Percentiles rank a stretch among this genome's conserved stretches.
Evolutionary conservation across 2,797 vertebrate species (phyloP).

Genomic region (Macropus fuliginosus): DNA sequence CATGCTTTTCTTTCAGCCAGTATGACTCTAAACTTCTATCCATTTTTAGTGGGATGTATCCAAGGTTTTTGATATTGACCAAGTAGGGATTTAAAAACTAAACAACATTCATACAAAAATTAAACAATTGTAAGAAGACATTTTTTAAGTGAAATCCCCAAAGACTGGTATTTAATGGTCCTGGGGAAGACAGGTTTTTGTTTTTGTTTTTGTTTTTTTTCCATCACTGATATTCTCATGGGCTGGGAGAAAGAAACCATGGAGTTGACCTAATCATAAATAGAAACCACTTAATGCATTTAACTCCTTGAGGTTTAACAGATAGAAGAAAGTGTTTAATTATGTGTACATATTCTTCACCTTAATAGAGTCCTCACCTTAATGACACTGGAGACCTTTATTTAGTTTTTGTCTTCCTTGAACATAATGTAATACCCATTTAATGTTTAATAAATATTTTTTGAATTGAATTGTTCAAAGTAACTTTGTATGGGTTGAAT

Average conservation of each 20-base stretch:
- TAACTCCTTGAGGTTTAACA: neutral
- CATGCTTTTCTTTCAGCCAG: neutral
- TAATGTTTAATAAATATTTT: neutral
- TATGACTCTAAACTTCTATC: neutral
- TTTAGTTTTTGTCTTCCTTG: neutral
- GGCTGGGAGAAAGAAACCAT: neutral
- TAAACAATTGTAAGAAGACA: neutral
- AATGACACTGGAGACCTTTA: too few species aligned
- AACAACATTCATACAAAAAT: neutral
- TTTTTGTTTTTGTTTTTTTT: too few species aligned
- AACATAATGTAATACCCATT: neutral
- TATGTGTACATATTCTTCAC: neutral
- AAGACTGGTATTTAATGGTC: neutral
- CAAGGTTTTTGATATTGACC: neutral
- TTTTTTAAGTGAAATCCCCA: neutral
- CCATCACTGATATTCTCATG: neutral
- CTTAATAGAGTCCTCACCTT: too few species aligned
- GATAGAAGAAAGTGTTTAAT: neutral
- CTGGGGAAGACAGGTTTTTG: fast-evolving
- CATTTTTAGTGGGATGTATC: neutral
- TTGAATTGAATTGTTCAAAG: neutral
- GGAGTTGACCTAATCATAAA: neutral
- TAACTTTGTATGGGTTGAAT: neutral
- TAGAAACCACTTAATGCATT: neutral
- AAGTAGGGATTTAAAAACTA: neutral